Evolutionary conservation across 1,140 invertebrate species (phyloP).

Genomic region (Leptonema lineaticorne): DNA sequence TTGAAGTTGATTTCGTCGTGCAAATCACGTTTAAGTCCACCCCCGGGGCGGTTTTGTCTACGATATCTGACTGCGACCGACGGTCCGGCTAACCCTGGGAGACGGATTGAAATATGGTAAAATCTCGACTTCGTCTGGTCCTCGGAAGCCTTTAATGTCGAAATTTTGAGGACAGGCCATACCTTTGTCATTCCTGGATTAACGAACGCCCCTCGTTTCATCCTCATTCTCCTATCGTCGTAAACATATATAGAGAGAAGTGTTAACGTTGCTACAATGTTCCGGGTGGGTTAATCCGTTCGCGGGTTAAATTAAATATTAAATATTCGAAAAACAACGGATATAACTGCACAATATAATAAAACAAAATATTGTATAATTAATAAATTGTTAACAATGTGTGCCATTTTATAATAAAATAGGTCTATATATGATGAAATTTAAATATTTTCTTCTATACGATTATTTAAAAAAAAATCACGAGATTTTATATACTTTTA

Average conservation of each 20-base stretch:
- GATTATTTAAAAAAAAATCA: no score
- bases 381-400: no score
- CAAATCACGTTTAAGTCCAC: slow-evolving; percentile 22
- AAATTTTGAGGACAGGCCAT: slow-evolving; percentile 19
- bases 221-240: no score
- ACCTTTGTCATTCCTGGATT: slow-evolving; percentile 31
- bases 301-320: slow-evolving; percentile 18
- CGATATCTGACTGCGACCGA: slow-evolving; percentile 15
- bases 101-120: slow-evolving; percentile 27
- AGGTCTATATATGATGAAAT: no score
- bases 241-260: no score
- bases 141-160: slow-evolving; percentile 3
- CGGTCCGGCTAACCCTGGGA: no score
- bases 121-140: neutral
- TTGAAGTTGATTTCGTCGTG: slow-evolving; percentile 5
- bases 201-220: slow-evolving; percentile 8
- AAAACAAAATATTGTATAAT: no score
- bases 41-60: neutral
- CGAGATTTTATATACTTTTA: no score
- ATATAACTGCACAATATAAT: neutral
- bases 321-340: no score
- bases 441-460: no score
- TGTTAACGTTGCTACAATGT: neutral
- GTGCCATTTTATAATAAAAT: no score
- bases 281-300: neutral